Percentiles rank a stretch among this genome's conserved stretches.
phyloP scores from a whole-genome alignment of 1,140 invertebrate species.

The Tetramorium simillimum region DNA sequence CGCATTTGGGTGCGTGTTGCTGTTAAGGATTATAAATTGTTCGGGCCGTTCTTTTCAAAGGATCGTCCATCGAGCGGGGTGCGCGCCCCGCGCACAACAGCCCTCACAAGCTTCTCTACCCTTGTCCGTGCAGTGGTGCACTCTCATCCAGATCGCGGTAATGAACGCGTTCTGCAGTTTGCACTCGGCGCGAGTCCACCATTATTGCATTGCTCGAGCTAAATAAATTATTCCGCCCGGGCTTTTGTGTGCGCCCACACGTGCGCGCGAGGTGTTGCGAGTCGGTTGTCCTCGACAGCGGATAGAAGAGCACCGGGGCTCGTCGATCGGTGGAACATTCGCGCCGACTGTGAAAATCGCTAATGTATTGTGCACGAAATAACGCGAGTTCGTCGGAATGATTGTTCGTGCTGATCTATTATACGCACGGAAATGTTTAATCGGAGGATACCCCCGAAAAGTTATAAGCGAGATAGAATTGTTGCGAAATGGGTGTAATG shows the following conservation, averaged over 20 bases:
- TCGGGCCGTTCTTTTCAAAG: conserved; percentile 30
- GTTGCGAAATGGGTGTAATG: conserved; percentile 47
- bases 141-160: conserved; percentile 72
- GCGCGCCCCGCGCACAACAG: background rate
- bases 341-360: conserved; percentile 28
- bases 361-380: conserved; percentile 30
- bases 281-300: background rate
- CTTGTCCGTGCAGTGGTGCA: conserved; percentile 65
- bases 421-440: conserved; percentile 3
- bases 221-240: conserved; percentile 80
- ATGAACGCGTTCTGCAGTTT: conserved; percentile 80
- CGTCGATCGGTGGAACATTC: conserved; percentile 16
- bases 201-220: conserved; percentile 81
- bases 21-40: conserved; percentile 63
- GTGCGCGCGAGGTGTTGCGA: conserved; percentile 26
- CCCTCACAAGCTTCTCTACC: background rate
- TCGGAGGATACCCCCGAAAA: background rate
- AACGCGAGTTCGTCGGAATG: conserved; percentile 6
- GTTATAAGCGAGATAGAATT: conserved; percentile 44
- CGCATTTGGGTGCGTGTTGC: conserved; percentile 63
- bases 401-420: conserved; percentile 20
- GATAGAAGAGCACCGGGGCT: background rate
- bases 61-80: background rate
- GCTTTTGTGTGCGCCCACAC: conserved; percentile 19
- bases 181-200: conserved; percentile 70